phyloP scores from a whole-genome alignment of 2,888 invertebrate genomes.

The Biston betularia region DNA sequence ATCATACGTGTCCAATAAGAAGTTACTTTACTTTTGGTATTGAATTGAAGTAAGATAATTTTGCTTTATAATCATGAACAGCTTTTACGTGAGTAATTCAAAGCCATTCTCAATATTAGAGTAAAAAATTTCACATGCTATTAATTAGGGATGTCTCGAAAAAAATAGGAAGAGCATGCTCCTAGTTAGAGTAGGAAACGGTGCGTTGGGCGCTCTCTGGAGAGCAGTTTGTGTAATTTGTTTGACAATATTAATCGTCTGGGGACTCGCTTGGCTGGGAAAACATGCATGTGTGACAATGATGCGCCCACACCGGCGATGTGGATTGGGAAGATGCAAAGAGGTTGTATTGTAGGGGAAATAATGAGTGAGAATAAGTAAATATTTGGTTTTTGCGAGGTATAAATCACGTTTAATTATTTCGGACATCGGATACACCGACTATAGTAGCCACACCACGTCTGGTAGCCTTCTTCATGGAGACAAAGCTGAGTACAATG shows the following conservation, averaged over 20 bases:
- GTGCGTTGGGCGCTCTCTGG: constrained; percentile 51
- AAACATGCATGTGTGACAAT: constrained; percentile 20
- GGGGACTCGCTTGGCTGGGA: constrained; percentile 38
- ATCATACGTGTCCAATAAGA: too few species aligned
- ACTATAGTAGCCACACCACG: too few species aligned
- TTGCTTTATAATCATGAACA: too few species aligned
- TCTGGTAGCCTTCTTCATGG: too few species aligned
- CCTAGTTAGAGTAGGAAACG: constrained; percentile 67
- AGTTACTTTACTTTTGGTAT: too few species aligned
- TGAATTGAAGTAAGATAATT: too few species aligned
- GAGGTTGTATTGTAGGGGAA: neutral
- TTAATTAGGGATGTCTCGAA: constrained; percentile 14
- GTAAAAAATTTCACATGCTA: constrained; percentile 23
- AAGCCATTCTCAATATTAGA: neutral
- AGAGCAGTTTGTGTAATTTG: constrained; percentile 51
- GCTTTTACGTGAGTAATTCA: too few species aligned
- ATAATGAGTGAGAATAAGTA: neutral
- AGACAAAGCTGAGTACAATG: too few species aligned
- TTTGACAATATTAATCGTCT: constrained; percentile 44
- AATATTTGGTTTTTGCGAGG: neutral
- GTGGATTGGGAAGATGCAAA: neutral
- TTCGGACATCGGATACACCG: too few species aligned
- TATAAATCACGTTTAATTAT: too few species aligned
- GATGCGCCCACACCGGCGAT: neutral
- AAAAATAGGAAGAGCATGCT: constrained; percentile 55